phyloP scores from a whole-genome alignment of 2,113 vertebrate genomes.

The Cercocebus atys region DNA sequence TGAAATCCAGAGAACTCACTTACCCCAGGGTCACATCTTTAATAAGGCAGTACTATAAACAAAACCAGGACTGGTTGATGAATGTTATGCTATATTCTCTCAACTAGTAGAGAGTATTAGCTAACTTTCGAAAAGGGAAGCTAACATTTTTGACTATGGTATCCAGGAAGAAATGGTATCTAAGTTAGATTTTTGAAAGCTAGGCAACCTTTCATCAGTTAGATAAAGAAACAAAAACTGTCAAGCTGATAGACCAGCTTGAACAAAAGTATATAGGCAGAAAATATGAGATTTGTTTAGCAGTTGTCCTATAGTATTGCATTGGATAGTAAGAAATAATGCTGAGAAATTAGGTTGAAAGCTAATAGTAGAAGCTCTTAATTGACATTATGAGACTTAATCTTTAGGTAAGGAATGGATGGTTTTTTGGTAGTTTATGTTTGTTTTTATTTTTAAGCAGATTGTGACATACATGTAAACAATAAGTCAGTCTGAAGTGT shows the following conservation, averaged over 20 bases:
- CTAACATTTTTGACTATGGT: background rate
- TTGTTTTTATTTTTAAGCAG: background rate
- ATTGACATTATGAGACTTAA: background rate
- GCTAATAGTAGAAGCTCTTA: background rate
- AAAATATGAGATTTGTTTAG: background rate
- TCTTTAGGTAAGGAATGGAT: background rate
- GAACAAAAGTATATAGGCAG: background rate
- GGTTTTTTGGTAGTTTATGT: background rate
- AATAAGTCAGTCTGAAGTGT: background rate
- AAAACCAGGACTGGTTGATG: background rate
- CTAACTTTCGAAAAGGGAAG: background rate
- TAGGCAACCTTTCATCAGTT: background rate
- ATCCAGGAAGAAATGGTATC: conserved; percentile 14
- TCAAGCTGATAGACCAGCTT: background rate
- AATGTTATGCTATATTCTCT: background rate
- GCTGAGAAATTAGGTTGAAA: background rate
- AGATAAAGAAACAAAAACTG: background rate
- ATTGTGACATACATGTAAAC: background rate
- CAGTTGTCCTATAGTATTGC: background rate
- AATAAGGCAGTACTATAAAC: conserved; percentile 34
- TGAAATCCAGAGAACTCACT: background rate
- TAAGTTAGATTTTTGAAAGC: conserved; percentile 29
- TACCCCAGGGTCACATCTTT: background rate
- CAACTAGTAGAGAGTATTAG: background rate
- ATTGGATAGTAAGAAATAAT: background rate